Evolutionary conservation across 1,140 invertebrate genomes (phyloP).

Genomic region (Lysiphlebus fabarum): DNA sequence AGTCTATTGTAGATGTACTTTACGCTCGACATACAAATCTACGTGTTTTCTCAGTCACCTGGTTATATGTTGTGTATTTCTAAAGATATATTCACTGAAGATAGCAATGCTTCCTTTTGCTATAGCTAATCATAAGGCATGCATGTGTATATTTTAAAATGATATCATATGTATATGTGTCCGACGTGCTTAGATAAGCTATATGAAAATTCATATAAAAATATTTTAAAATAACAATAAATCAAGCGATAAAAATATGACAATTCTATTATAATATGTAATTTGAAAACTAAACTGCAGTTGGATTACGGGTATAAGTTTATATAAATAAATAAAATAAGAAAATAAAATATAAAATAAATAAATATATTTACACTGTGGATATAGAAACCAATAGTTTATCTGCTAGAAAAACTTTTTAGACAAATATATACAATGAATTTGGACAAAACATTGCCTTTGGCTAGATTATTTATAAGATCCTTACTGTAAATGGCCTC

Average conservation of each 20-base stretch:
- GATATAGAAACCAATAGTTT: too few species aligned
- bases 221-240: too few species aligned
- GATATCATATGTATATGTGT: constrained; percentile 24
- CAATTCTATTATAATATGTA: too few species aligned
- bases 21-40: constrained; percentile 24
- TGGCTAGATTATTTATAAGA: constrained; percentile 25
- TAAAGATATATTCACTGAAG: neutral
- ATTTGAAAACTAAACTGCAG: too few species aligned
- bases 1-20: constrained; percentile 18
- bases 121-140: constrained; percentile 10
- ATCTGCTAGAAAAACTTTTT: too few species aligned
- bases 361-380: too few species aligned
- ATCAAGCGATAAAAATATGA: too few species aligned
- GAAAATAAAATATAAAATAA: too few species aligned
- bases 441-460: too few species aligned
- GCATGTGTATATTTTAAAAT: constrained; percentile 13
- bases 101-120: neutral
- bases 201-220: constrained; percentile 1
- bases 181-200: constrained; percentile 26
- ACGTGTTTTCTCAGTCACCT: constrained; percentile 18
- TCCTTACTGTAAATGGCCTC: constrained; percentile 23
- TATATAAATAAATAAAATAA: too few species aligned
- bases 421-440: too few species aligned
- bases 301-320: too few species aligned
- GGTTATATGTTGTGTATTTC: constrained; percentile 6